phyloP scores from a whole-genome alignment of 2,113 vertebrate species.

The Rhinoptilus africanus region DNA sequence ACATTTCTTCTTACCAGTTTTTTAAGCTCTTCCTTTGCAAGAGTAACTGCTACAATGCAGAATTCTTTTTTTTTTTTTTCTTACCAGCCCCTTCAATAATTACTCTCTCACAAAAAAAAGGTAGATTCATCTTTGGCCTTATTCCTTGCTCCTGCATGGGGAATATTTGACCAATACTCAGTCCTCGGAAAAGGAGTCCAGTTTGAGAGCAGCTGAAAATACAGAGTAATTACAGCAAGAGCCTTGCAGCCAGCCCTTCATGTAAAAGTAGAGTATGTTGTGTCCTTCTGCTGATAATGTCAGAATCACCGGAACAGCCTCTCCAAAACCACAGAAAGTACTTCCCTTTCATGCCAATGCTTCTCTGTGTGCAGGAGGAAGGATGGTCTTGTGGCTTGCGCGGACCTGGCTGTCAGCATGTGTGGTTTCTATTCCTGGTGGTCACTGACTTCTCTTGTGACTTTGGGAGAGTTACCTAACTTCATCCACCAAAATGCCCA shows the following conservation, averaged over 20 bases:
- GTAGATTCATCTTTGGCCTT: neutral
- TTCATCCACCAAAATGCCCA: neutral
- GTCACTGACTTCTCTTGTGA: conserved; percentile 28
- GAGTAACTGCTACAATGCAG: neutral
- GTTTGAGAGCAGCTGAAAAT: neutral
- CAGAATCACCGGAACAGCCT: neutral
- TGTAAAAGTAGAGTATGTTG: neutral
- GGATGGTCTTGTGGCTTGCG: neutral
- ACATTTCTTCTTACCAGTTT: neutral
- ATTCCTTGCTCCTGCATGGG: neutral
- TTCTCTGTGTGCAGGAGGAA: conserved; percentile 6
- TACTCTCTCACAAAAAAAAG: neutral
- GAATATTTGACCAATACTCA: neutral
- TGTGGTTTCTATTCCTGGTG: conserved; percentile 20
- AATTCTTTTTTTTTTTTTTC: accelerated
- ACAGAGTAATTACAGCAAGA: neutral
- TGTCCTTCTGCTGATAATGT: neutral
- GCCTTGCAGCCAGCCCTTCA: neutral
- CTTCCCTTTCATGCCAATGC: neutral
- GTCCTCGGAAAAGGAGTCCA: neutral
- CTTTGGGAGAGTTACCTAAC: neutral
- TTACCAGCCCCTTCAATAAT: neutral
- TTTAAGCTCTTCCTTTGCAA: neutral
- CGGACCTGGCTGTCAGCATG: neutral
- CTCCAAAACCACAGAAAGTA: neutral